Evolutionary conservation across 2,888 invertebrate species (phyloP).

Genomic region (Phortica okadai): DNA sequence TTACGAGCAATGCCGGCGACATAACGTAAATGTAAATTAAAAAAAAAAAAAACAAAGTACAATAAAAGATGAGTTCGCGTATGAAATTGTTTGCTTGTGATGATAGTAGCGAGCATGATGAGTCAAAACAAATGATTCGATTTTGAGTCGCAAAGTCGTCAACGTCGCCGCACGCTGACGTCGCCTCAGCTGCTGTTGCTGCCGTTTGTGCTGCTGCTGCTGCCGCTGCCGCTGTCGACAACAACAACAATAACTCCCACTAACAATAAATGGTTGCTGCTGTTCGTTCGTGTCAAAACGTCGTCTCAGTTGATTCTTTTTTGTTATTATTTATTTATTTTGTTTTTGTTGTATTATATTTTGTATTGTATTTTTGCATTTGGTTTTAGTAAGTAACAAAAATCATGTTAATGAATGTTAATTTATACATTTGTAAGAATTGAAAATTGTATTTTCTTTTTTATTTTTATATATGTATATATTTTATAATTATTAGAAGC

Average conservation of each 20-base stretch:
- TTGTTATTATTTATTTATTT: not conserved
- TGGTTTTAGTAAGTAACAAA: conserved; percentile 50
- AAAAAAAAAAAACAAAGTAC: not conserved
- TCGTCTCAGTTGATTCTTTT: not conserved
- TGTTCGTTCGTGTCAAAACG: conserved; percentile 24
- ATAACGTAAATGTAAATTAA: not conserved
- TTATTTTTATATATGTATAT: not conserved
- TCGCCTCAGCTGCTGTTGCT: no score
- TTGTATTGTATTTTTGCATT: conserved; percentile 5
- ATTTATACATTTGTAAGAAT: conserved; percentile 68
- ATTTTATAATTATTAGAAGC: conserved; percentile 28
- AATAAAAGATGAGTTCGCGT: conserved; percentile 5
- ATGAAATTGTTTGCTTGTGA: conserved; percentile 1
- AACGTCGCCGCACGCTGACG: no score
- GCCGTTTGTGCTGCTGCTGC: no score
- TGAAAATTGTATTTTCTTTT: conserved; percentile 48
- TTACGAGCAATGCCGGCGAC: not conserved
- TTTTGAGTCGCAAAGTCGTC: not conserved
- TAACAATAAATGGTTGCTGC: not conserved
- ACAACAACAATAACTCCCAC: conserved; percentile 5
- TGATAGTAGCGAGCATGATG: not conserved
- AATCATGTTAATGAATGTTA: conserved; percentile 68
- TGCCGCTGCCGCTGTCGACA: no score
- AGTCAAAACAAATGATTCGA: conserved; percentile 29
- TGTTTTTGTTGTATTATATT: not conserved